These are phyloP conservation scores for Zootermopsis nevadensis DNA, from an alignment of 2,888 invertebrate genomes.

Conservation along the genomic window DNA sequence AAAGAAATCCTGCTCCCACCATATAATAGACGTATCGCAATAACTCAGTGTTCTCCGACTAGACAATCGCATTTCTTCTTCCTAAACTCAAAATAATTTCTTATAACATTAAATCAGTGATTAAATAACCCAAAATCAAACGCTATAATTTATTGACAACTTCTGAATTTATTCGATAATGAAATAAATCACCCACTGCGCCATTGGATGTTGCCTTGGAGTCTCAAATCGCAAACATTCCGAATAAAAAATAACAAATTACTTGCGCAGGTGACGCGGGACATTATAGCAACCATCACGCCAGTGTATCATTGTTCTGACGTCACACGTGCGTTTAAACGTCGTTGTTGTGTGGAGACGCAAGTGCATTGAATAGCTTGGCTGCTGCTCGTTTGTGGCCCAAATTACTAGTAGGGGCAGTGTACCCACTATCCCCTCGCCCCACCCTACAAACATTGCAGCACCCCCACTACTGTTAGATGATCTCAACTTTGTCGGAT, in stretches of 20 bases:
- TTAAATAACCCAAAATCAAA: no score
- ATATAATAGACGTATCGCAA: no score
- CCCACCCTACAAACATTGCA: background rate
- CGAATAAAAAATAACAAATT: slow-evolving; percentile 15
- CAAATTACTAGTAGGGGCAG: slow-evolving; percentile 15
- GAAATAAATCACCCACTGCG: background rate
- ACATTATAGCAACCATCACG: slow-evolving; percentile 25
- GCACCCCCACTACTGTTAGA: background rate
- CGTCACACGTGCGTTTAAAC: slow-evolving; percentile 42
- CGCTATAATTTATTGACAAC: no score
- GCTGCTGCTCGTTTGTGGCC: slow-evolving; percentile 21
- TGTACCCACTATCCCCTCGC: background rate
- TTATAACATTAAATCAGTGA: no score
- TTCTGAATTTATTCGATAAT: no score
- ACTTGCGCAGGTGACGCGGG: slow-evolving; percentile 7
- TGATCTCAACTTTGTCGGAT: background rate
- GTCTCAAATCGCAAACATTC: background rate
- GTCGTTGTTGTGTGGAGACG: slow-evolving; percentile 28
- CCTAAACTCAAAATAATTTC: no score
- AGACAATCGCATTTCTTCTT: no score
- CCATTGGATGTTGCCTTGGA: background rate
- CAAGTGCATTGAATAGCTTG: slow-evolving; percentile 32
- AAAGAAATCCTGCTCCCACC: no score
- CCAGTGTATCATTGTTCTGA: slow-evolving; percentile 42
- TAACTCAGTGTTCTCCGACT: no score